These are phyloP conservation scores for Cyrtonyx montezumae DNA, from an alignment of 2,113 vertebrate genomes.

Conservation along the genomic window DNA sequence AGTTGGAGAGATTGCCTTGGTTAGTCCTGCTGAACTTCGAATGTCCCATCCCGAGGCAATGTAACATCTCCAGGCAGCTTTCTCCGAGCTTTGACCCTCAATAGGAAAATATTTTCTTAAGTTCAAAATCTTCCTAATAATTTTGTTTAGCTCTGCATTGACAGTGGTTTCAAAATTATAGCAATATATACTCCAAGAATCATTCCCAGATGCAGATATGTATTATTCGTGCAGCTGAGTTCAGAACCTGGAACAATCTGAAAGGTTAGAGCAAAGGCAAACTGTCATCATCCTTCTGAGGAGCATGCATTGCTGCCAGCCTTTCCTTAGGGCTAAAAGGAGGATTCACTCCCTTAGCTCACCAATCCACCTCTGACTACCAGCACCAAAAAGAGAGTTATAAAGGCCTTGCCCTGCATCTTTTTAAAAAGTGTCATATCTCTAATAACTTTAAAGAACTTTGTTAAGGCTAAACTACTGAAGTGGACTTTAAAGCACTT, in stretches of 20 bases:
- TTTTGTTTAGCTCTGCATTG: not conserved
- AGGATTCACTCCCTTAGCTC: rapidly evolving
- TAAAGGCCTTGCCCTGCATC: not conserved
- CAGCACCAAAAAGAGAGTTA: not conserved
- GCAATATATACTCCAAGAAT: not conserved
- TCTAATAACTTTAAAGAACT: not conserved
- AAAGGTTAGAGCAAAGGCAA: not conserved
- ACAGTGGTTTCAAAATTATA: not conserved
- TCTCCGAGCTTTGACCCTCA: not conserved
- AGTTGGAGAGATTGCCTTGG: not conserved
- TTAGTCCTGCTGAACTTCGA: not conserved
- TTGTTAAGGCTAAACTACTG: not conserved
- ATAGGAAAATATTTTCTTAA: not conserved
- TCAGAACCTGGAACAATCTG: not conserved
- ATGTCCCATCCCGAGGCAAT: not conserved
- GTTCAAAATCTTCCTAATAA: not conserved
- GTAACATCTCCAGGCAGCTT: not conserved
- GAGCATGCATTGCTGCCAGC: not conserved
- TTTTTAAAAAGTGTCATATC: not conserved
- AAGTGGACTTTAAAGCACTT: not conserved
- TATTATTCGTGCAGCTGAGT: not conserved
- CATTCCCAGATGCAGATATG: not conserved
- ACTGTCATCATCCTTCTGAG: not conserved
- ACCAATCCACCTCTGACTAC: not conserved
- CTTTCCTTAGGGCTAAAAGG: not conserved